A percentile compares a stretch with the other conserved stretches of the same genome.
Conservation (phyloP, 2,113 vertebrate genomes). For the Chloebia gouldiae region DNA sequence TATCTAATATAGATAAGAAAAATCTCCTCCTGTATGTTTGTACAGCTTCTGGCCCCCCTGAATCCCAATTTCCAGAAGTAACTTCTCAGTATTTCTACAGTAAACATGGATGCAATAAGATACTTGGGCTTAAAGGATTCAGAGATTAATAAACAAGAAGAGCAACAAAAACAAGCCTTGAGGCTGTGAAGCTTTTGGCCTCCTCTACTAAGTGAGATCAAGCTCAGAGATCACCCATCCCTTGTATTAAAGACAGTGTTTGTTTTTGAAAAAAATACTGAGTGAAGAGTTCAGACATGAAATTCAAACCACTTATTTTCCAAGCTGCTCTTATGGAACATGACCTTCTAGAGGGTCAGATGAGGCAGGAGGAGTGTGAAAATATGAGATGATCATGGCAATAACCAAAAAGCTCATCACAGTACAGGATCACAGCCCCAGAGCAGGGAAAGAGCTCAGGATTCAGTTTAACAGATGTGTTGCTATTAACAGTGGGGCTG, state of each 20-base stretch:
- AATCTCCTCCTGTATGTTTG: background rate
- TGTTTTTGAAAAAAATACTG: background rate
- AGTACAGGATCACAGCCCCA: background rate
- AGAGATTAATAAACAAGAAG: background rate
- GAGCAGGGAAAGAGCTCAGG: background rate
- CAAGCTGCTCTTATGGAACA: background rate
- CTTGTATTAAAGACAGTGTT: background rate
- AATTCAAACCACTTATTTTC: background rate
- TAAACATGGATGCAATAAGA: background rate
- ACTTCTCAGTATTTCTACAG: background rate
- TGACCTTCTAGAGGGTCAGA: background rate
- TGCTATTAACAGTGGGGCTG: background rate
- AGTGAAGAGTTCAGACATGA: background rate
- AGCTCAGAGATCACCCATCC: background rate
- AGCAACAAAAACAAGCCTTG: background rate
- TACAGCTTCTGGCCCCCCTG: background rate
- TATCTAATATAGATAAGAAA: background rate
- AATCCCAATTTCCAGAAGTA: background rate
- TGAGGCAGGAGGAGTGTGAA: background rate
- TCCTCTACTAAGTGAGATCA: background rate
- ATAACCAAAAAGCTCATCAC: background rate
- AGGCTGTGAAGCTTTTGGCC: background rate
- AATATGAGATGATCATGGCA: background rate
- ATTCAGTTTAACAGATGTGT: background rate
- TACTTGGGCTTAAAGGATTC: background rate